A percentile compares a stretch with the other conserved stretches of the same genome.
Evolutionary conservation across 1,140 invertebrate species (phyloP).

Genomic region (Platyura marginata): DNA sequence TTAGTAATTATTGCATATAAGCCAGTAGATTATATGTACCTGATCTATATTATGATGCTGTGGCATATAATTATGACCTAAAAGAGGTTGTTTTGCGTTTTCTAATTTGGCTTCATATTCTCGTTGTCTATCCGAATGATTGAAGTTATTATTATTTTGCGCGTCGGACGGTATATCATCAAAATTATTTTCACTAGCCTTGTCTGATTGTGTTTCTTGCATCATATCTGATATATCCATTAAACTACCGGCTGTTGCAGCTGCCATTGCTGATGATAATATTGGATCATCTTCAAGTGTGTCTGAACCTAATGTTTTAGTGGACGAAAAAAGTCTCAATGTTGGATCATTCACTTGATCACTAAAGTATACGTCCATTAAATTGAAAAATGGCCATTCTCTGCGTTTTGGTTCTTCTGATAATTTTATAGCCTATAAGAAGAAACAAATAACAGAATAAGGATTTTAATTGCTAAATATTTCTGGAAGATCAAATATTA

Average conservation of each 20-base stretch:
- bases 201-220: slow-evolving; percentile 13
- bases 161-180: slow-evolving; percentile 1
- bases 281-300: slow-evolving; percentile 24
- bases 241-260: slow-evolving; percentile 20
- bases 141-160: slow-evolving; percentile 4
- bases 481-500: too few species aligned
- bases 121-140: slow-evolving; percentile 18
- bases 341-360: slow-evolving; percentile 25
- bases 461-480: too few species aligned
- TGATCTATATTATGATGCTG: slow-evolving; percentile 25
- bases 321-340: slow-evolving; percentile 21
- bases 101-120: slow-evolving; percentile 5
- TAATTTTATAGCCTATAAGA: slow-evolving; percentile 19
- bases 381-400: slow-evolving; percentile 24
- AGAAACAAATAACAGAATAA: slow-evolving; percentile 1
- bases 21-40: neutral
- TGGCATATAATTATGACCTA: slow-evolving; percentile 5
- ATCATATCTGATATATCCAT: slow-evolving; percentile 24
- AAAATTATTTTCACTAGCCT: slow-evolving; percentile 9
- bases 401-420: slow-evolving; percentile 24
- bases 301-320: slow-evolving; percentile 20
- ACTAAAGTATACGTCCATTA: slow-evolving; percentile 25
- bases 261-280: slow-evolving; percentile 22
- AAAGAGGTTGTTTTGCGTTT: neutral
- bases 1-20: too few species aligned